Conservation (phyloP, 2,113 vertebrate genomes). For the Narcine bancroftii region DNA sequence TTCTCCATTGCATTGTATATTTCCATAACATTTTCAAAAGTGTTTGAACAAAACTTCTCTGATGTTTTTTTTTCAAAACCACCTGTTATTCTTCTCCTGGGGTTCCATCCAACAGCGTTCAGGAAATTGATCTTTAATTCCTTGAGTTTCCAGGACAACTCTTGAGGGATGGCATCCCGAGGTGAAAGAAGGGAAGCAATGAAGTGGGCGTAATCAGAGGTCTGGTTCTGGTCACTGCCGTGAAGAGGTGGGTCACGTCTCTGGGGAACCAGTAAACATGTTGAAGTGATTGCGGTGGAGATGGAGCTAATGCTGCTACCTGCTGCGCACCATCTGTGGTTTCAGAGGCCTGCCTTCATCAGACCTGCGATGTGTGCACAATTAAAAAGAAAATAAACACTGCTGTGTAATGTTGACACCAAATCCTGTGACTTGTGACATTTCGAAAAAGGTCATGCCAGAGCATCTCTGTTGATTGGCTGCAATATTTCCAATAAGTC, state of each 20-base stretch:
- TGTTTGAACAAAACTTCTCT: neutral
- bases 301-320: neutral
- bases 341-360: slow-evolving; percentile 17
- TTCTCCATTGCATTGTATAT: neutral
- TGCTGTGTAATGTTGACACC: slow-evolving; percentile 30
- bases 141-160: neutral
- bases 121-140: neutral
- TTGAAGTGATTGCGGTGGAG: slow-evolving; percentile 19
- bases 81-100: neutral
- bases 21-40: neutral
- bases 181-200: slow-evolving; percentile 18
- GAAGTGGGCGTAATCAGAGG: neutral
- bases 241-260: slow-evolving; percentile 23
- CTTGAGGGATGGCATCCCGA: neutral
- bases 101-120: neutral
- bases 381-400: slow-evolving; percentile 35
- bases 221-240: slow-evolving; percentile 21
- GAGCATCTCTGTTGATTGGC: neutral
- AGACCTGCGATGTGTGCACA: slow-evolving; percentile 27
- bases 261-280: neutral
- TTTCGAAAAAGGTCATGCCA: slow-evolving; percentile 10
- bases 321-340: slow-evolving; percentile 26
- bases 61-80: neutral
- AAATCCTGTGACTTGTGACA: slow-evolving; percentile 29
- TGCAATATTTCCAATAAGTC: neutral